Percentiles rank a stretch among this genome's conserved stretches.
Conservation (phyloP, 1,140 invertebrate genomes). For the Rhyacophila brunnea region DNA sequence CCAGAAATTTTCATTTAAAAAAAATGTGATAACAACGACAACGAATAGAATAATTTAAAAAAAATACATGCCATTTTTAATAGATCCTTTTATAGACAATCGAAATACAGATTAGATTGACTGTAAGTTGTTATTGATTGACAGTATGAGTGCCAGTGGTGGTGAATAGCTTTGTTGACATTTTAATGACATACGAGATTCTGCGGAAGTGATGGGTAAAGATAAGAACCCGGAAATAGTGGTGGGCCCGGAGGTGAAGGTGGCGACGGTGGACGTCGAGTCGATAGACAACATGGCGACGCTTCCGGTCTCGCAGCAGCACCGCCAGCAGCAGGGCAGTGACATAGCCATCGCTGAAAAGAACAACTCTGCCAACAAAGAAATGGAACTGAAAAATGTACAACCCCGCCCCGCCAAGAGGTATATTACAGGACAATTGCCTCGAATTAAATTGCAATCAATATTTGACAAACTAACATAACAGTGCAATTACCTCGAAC, state of each 20-base stretch:
- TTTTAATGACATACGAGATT: neutral
- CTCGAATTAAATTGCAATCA: too few species aligned
- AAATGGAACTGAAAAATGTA: constrained; percentile 82
- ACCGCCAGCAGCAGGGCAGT: constrained; percentile 59
- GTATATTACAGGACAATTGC: too few species aligned
- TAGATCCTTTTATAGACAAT: too few species aligned
- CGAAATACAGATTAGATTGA: too few species aligned
- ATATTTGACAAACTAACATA: too few species aligned
- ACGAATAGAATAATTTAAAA: too few species aligned
- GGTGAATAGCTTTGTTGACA: constrained; percentile 3
- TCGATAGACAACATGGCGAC: constrained; percentile 82
- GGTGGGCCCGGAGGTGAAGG: constrained; percentile 73
- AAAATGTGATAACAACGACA: too few species aligned
- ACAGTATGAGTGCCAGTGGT: neutral
- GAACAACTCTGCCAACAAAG: constrained; percentile 79
- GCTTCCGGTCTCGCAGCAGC: constrained; percentile 70
- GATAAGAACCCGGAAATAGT: constrained; percentile 57
- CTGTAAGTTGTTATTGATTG: too few species aligned
- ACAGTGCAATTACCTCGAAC: too few species aligned
- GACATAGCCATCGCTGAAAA: constrained; percentile 71
- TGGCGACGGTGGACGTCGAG: constrained; percentile 80
- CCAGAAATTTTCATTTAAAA: too few species aligned
- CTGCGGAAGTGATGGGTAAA: constrained; percentile 45
- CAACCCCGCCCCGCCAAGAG: constrained; percentile 78
- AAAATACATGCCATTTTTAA: too few species aligned